Evolutionary conservation across 64 coral and sea anemone genomes (phyloP).

Genomic region (Hydrozoanthus tunicans): DNA sequence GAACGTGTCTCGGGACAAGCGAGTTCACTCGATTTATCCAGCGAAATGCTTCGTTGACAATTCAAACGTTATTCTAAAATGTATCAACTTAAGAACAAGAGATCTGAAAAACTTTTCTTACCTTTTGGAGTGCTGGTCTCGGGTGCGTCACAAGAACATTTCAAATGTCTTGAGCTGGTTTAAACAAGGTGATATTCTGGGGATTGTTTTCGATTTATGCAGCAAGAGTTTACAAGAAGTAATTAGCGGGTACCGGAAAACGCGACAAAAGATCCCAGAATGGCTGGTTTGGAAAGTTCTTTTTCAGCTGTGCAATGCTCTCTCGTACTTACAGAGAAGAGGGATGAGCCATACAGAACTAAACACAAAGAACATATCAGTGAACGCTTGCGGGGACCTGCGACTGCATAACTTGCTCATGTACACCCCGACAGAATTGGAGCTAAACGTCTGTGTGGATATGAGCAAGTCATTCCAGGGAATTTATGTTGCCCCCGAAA

Average conservation of each 20-base stretch:
- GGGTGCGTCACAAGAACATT: slow-evolving; percentile 66
- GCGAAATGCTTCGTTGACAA: slow-evolving; percentile 61
- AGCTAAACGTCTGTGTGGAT: slow-evolving; percentile 62
- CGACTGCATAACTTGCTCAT: slow-evolving; percentile 70
- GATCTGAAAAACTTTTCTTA: slow-evolving; percentile 15
- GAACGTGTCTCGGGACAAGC: slow-evolving; percentile 64
- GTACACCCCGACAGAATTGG: slow-evolving; percentile 59
- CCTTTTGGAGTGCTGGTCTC: slow-evolving; percentile 57
- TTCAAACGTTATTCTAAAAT: slow-evolving; percentile 70
- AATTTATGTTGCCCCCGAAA: slow-evolving; percentile 78
- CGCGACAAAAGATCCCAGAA: slow-evolving; percentile 50
- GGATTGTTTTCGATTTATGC: slow-evolving; percentile 60
- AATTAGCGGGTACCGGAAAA: slow-evolving; percentile 57
- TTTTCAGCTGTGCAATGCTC: slow-evolving; percentile 60
- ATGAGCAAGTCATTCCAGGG: slow-evolving; percentile 58
- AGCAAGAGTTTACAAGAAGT: slow-evolving; percentile 62
- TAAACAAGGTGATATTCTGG: slow-evolving; percentile 62
- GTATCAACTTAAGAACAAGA: slow-evolving; percentile 53
- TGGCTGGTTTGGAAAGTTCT: slow-evolving; percentile 77
- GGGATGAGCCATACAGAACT: slow-evolving; percentile 65
- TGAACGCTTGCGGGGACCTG: slow-evolving; percentile 61
- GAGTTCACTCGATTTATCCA: slow-evolving; percentile 70
- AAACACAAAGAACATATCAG: slow-evolving; percentile 65
- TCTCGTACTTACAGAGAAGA: slow-evolving; percentile 77
- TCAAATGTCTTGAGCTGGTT: slow-evolving; percentile 64